Conservation (phyloP, 2,113 vertebrate genomes). For the Arvicanthis niloticus region DNA sequence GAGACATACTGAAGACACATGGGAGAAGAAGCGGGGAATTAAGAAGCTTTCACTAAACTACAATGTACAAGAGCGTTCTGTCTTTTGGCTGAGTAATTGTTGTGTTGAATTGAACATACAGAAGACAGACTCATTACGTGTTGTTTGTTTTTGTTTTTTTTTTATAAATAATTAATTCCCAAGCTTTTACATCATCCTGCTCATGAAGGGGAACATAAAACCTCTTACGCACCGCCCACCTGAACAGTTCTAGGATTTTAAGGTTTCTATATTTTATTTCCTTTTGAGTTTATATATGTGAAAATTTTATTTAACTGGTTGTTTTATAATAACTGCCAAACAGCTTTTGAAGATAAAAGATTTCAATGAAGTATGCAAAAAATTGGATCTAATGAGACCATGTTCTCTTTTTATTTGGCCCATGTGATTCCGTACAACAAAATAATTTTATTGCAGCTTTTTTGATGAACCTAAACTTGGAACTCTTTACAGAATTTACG, state of each 20-base stretch:
- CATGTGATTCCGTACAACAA: background rate
- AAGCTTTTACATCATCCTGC: background rate
- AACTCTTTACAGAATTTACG: background rate
- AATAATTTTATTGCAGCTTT: background rate
- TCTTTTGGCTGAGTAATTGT: background rate
- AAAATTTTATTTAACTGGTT: background rate
- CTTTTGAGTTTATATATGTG: background rate
- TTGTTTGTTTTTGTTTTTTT: background rate
- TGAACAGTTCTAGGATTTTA: background rate
- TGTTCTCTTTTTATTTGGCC: background rate
- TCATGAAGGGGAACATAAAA: background rate
- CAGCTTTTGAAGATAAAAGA: background rate
- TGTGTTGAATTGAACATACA: background rate
- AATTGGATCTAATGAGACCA: background rate
- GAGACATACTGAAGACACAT: background rate
- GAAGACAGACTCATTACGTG: background rate
- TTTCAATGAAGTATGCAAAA: background rate
- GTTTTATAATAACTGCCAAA: background rate
- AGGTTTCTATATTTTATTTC: background rate
- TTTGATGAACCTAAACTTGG: background rate
- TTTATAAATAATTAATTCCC: background rate
- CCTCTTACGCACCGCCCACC: accelerated
- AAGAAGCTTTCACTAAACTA: conserved; percentile 29
- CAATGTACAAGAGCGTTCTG: background rate
- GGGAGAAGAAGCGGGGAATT: background rate